Evolutionary conservation across 2,797 vertebrate species (phyloP).

Genomic region (Molossus alvarezi): DNA sequence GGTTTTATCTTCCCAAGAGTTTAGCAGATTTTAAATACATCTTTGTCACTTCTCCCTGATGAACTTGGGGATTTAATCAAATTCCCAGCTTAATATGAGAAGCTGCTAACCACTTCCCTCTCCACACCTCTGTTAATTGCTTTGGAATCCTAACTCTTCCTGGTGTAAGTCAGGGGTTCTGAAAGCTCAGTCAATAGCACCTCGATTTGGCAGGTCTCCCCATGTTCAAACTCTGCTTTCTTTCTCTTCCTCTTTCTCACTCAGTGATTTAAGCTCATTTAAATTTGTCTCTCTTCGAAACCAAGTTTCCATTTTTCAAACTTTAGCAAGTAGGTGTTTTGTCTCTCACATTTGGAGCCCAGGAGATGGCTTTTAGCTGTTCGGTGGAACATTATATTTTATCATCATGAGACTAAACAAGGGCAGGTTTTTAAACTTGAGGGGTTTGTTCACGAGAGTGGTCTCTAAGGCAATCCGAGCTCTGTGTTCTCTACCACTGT

Average conservation of each 20-base stretch:
- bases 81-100: conserved; percentile 75
- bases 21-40: conserved; percentile 74
- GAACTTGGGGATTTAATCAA: conserved; percentile 77
- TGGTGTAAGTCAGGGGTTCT: conserved; percentile 48
- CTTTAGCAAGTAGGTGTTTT: conserved; percentile 69
- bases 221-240: background rate
- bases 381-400: conserved; percentile 54
- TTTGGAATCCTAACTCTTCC: conserved; percentile 52
- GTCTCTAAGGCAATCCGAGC: conserved; percentile 32
- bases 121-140: conserved; percentile 72
- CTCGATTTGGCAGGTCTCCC: conserved; percentile 23
- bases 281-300: conserved; percentile 46
- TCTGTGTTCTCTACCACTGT: background rate
- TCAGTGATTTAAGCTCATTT: conserved; percentile 47
- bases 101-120: background rate
- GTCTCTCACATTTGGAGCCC: conserved; percentile 65
- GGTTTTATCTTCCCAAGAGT: conserved; percentile 67
- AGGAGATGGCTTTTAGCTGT: conserved; percentile 54
- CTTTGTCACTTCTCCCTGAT: conserved; percentile 73
- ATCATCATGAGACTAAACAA: conserved; percentile 51
- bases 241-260: background rate
- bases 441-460: conserved; percentile 13
- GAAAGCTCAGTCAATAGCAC: background rate
- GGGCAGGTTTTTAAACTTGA: conserved; percentile 61
- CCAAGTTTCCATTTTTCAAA: conserved; percentile 63